Evolutionary conservation across 2,797 vertebrate genomes (phyloP).

Genomic region (Parauchenoglanis punctatus): DNA sequence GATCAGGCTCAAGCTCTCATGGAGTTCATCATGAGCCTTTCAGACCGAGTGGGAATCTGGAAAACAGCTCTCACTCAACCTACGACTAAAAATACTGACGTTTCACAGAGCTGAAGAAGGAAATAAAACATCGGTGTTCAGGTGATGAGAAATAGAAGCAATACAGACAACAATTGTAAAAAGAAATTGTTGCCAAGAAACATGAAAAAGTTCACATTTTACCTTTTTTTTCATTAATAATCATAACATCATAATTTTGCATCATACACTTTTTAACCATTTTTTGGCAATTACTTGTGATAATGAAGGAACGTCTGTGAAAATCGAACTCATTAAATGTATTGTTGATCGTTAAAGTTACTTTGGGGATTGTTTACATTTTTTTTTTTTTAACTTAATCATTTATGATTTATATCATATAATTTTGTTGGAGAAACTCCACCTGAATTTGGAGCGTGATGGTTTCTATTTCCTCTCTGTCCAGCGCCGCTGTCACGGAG

Average conservation of each 20-base stretch:
- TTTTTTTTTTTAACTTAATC: too few relatives aligned
- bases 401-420: neutral
- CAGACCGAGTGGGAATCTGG: neutral
- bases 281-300: neutral
- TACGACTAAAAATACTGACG: neutral
- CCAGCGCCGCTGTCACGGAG: constrained; percentile 61
- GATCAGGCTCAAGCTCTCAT: too few relatives aligned
- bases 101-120: neutral
- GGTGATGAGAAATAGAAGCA: neutral
- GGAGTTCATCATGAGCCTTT: too few relatives aligned
- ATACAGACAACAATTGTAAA: neutral
- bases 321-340: neutral
- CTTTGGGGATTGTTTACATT: too few relatives aligned
- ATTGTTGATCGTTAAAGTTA: neutral
- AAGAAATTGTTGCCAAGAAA: neutral
- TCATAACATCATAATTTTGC: neutral
- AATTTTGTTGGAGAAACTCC: neutral
- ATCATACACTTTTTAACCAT: neutral
- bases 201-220: neutral
- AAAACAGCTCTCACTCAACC: neutral
- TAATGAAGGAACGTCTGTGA: neutral
- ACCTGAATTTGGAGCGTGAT: constrained; percentile 76
- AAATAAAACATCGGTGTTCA: neutral
- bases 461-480: constrained; percentile 72
- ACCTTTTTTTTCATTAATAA: neutral